Evolutionary conservation across 1,140 invertebrate species (phyloP), one percentile per base, ranked within the genome.

Genomic region (Calliopsis andreniformis): DNA sequence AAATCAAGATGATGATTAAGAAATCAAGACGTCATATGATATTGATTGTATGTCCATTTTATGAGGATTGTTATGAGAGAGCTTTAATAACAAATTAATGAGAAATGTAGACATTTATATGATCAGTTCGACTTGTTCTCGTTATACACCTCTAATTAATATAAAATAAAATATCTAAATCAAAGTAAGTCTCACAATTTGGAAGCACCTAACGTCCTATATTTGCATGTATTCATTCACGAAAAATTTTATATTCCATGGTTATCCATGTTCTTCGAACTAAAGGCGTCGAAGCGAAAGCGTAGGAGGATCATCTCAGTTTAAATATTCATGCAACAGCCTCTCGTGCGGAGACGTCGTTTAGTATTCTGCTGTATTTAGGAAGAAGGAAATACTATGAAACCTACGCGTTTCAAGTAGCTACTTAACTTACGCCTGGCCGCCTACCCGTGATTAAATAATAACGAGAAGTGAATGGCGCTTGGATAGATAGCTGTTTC

Each of bases 381-480:
- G 45, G 64, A 76, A 73, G 63, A 32, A 81, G 71, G 79, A 76
- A 81, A 76, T 76, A 75, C 69, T 70, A 51, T 39, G 25, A 25
- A 49, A 32, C 69, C 78, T 45, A 76, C 80, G 61, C 51, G 30
- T 43, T 28, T 43, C n/a, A 28, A 61, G 16, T 32, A 49, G 10
- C 71, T 76, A 61, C 71, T 61, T 66, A 25, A 49, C 30, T 82
- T 76, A 82, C 71, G 25, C 58, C 18, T 20, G 39, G 14, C 16
- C 62, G 30, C 80, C 80, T 61, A 82, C 16, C 51, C 20, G 12
- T 28, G 23, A 70, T 82, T 80, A 49, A 82, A 79, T 76, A 80
- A 80, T 70, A 67, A 67, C 53, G 23, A 67, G 25, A 47, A 75
- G 42, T 20, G 71, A 75, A 66, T 28, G 30, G 39, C 10, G 2